phyloP scores from a whole-genome alignment of 2,113 vertebrate species.

The Smithornis capensis region DNA sequence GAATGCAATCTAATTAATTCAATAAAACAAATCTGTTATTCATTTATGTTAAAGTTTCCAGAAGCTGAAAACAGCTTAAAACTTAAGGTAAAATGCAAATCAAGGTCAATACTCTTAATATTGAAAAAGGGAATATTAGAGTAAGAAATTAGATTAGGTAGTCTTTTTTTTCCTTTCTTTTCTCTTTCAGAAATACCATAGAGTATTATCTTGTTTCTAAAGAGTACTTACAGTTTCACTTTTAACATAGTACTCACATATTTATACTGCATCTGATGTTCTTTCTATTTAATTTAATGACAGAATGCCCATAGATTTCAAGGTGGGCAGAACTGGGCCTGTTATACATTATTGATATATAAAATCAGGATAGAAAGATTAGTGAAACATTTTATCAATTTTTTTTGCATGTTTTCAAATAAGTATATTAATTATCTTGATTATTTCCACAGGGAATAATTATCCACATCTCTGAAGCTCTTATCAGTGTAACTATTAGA shows the following conservation, averaged over 20 bases:
- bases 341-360: neutral
- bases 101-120: neutral
- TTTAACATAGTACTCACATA: neutral
- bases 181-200: neutral
- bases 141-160: neutral
- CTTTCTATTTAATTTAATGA: neutral
- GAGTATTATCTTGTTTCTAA: neutral
- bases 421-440: slow-evolving; percentile 21
- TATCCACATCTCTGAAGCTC: slow-evolving; percentile 25
- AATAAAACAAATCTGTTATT: neutral
- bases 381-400: neutral
- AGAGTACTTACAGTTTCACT: neutral
- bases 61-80: neutral
- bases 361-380: neutral
- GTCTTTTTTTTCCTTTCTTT: neutral
- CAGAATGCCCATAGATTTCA: neutral
- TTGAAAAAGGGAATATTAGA: neutral
- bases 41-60: neutral
- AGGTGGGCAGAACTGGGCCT: neutral
- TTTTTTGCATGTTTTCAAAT: neutral
- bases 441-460: slow-evolving; percentile 53
- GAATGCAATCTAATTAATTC: neutral
- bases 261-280: neutral
- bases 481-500: slow-evolving; percentile 42
- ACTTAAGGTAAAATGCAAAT: neutral